Evolutionary conservation across 1,140 invertebrate species (phyloP).

Genomic region (Cherax destructor): DNA sequence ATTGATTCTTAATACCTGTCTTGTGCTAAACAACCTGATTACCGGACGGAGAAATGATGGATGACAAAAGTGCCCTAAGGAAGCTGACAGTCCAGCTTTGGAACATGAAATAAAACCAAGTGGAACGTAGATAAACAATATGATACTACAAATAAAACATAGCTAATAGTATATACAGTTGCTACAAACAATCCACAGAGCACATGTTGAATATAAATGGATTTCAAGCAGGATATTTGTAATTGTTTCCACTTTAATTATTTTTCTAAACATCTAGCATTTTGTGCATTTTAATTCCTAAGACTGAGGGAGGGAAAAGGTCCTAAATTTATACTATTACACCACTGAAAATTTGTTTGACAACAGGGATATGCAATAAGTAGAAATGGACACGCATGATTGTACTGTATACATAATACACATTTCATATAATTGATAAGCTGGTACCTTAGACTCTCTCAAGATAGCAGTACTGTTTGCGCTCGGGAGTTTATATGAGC

Average conservation of each 20-base stretch:
- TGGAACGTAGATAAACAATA: not conserved
- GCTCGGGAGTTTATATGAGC: not conserved
- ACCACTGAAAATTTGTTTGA: not conserved
- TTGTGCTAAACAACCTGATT: conserved; percentile 7
- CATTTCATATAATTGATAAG: not conserved
- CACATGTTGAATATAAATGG: not conserved
- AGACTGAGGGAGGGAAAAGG: not conserved
- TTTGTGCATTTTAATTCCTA: not conserved
- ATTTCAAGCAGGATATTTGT: not conserved
- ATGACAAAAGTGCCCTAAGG: not conserved
- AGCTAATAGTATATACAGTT: not conserved
- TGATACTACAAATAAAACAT: not conserved
- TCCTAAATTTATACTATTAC: not conserved
- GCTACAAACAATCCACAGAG: not conserved
- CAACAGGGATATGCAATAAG: not conserved
- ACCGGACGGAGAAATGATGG: conserved; percentile 11
- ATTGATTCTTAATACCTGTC: not conserved
- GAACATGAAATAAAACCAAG: not conserved
- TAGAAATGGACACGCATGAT: not conserved
- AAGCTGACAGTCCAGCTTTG: not conserved
- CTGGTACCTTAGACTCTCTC: conserved; percentile 10
- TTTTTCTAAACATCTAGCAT: not conserved
- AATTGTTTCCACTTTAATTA: not conserved
- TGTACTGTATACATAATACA: conserved; percentile 5
- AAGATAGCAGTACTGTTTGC: not conserved